Base-by-base conservation (phyloP, 2,113 vertebrate genomes). In the Megaptera novaeangliae region DNA sequence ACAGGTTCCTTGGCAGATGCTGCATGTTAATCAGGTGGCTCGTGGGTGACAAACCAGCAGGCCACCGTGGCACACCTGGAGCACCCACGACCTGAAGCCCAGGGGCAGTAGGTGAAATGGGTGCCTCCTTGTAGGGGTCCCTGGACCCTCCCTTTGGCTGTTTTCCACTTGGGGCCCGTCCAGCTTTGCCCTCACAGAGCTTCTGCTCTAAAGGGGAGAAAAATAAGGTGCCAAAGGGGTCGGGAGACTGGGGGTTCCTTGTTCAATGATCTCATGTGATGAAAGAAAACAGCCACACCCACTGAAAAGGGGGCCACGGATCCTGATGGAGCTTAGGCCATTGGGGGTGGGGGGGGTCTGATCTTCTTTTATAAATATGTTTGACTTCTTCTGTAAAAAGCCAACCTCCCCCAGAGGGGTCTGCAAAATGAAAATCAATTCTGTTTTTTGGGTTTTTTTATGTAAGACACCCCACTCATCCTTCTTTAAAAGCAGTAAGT, bases 21-120 rank as follows among this genome's bases (percentile, higher is more conserved):
- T 61, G 14, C 6, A 12, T n/a, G 23, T 13, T 34, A 52, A 20
- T 27, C 57, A 59, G n/a, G 13, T 17, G 23, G 15, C 9, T 0
- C 0, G 0, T 63, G 52, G 31, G 12, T 34, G 2, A 36, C 29
- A 39, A 55, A 1, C n/a, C 6, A n/a, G 49, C 9, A 9, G 59
- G 46, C n/a, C 39, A 3, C 23, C 6, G 3, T 0, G 12, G 36
- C 23, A 13, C 5, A 0, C 8, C 20, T 44, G 8, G 1, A 4
- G 13, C 0, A 0, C 23, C 78, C 41, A 11, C 1, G 0, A 7
- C 64, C 57, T 41, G 77, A 41, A n/a, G 27, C 92, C 74, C 27
- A 2, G 64, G 34, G 21, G 34, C 29, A 27, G 27, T 25, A 25
- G 44, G 29, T 1, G 55, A 49, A 34, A 8, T 3, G 6, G 66